Percentiles rank a stretch among this genome's conserved stretches.
These are phyloP conservation scores for Acyrthosiphon pisum DNA, from an alignment of 1,140 invertebrate species.

Conservation along the genomic window DNA sequence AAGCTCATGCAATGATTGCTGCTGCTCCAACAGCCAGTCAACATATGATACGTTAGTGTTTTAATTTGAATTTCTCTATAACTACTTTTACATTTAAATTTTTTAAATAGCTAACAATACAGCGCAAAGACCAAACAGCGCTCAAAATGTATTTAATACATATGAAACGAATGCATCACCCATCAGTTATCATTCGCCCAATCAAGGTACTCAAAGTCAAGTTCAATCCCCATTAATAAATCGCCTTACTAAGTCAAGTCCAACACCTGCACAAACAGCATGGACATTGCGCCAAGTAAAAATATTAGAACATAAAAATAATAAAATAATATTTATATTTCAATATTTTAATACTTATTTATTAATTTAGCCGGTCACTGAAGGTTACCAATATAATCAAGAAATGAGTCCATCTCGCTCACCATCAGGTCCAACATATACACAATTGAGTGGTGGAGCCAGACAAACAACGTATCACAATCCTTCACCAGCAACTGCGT, in stretches of 20 bases:
- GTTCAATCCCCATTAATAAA: conserved; percentile 66
- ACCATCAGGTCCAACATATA: conserved; percentile 84
- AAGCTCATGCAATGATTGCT: conserved; percentile 64
- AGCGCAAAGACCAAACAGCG: conserved; percentile 69
- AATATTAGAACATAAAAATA: background rate
- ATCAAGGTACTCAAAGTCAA: conserved; percentile 61
- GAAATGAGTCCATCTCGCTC: conserved; percentile 78
- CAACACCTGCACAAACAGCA: conserved; percentile 71
- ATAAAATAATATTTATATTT: background rate
- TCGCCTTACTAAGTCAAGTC: conserved; percentile 74
- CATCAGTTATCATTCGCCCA: conserved; percentile 63
- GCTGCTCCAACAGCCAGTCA: conserved; percentile 27
- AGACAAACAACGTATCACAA: conserved; percentile 67
- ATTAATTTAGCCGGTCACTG: conserved; percentile 62
- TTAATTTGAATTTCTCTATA: background rate
- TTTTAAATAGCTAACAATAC: conserved; percentile 17
- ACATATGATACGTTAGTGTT: conserved; percentile 51
- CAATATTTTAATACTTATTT: background rate
- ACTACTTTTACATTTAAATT: background rate
- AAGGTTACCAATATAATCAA: conserved; percentile 79
- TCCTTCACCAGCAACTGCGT: conserved; percentile 65
- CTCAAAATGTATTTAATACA: conserved; percentile 73
- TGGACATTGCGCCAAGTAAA: conserved; percentile 64
- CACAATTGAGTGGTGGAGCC: conserved; percentile 76
- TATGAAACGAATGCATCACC: conserved; percentile 77